Evolutionary conservation across 1,140 invertebrate species (phyloP).

Genomic region (Drosophila mojavensis): DNA sequence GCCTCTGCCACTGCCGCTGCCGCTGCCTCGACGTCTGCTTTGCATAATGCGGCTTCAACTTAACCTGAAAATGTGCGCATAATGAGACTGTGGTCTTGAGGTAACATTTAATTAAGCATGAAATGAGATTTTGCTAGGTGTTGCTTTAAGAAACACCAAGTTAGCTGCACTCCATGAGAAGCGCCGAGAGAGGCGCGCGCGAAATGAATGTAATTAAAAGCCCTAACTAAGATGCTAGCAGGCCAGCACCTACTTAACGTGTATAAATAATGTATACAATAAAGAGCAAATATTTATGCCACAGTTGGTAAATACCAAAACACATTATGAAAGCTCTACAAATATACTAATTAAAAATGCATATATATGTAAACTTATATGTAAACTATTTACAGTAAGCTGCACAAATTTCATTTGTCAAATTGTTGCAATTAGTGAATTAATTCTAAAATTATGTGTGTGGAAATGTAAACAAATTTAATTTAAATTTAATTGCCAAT

Average conservation of each 20-base stretch:
- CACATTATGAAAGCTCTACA: not conserved
- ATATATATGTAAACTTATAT: not conserved
- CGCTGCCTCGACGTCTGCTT: constrained; percentile 39
- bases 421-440: constrained; percentile 32
- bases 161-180: constrained; percentile 4
- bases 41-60: constrained; percentile 65
- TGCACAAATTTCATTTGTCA: constrained; percentile 23
- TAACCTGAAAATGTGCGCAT: constrained; percentile 65
- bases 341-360: not conserved
- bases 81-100: constrained; percentile 59
- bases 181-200: constrained; percentile 2
- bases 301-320: not conserved
- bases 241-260: not conserved
- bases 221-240: not conserved
- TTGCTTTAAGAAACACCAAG: constrained; percentile 46
- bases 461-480: constrained; percentile 21
- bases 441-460: not conserved
- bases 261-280: not conserved
- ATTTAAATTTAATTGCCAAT: too few species aligned
- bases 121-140: constrained; percentile 62
- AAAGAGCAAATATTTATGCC: too few species aligned
- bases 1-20: constrained; percentile 4
- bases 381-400: constrained; percentile 20
- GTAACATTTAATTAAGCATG: constrained; percentile 73
- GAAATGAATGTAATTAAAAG: constrained; percentile 2